These are phyloP conservation scores for Sylvilagus floridanus DNA, from an alignment of 2,797 vertebrate genomes.

Conservation along the genomic window DNA sequence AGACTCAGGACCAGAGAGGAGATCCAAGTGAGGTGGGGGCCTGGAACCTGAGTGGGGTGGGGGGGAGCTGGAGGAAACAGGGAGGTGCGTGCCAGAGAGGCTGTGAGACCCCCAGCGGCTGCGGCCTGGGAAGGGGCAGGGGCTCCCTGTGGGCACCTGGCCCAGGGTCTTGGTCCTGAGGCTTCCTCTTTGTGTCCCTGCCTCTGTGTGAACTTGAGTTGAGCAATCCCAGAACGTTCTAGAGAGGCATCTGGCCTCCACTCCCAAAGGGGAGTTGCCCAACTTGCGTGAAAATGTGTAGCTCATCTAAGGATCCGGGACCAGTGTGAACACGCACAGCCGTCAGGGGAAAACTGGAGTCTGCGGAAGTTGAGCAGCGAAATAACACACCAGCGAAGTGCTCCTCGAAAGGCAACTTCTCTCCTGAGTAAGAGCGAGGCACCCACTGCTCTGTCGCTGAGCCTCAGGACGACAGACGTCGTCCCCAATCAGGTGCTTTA, in stretches of 20 bases:
- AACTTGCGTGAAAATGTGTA: background rate
- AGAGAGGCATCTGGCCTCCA: background rate
- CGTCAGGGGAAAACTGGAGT: background rate
- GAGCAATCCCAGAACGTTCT: background rate
- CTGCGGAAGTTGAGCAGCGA: background rate
- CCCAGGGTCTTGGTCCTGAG: background rate
- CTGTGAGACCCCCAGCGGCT: background rate
- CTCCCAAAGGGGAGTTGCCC: background rate
- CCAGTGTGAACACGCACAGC: background rate
- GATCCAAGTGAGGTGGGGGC: background rate
- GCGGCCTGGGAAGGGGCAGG: background rate
- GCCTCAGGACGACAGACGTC: background rate
- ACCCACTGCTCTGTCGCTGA: fast-evolving
- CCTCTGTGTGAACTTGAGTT: background rate
- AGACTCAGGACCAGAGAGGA: background rate
- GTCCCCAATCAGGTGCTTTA: fast-evolving
- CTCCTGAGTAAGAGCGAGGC: background rate
- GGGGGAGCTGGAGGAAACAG: too few species aligned
- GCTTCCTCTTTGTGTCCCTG: background rate
- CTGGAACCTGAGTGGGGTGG: background rate
- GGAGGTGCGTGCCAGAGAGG: too few species aligned
- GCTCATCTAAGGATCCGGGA: background rate
- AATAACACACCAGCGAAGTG: too few species aligned
- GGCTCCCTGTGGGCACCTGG: background rate
- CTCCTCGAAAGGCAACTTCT: background rate